A percentile compares a stretch with the other conserved stretches of the same genome.
Conservation (phyloP, 2,888 invertebrate species). For the Panopea generosa region DNA sequence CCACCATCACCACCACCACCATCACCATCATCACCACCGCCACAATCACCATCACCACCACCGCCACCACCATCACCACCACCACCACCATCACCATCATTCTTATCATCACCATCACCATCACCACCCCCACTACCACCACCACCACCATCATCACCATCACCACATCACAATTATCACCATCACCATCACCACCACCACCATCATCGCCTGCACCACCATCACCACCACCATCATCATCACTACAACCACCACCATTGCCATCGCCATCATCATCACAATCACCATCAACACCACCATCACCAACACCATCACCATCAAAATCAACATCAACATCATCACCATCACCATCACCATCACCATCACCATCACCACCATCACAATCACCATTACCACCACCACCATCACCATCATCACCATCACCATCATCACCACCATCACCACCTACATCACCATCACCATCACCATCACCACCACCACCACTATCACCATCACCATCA, state of each 20-base stretch:
- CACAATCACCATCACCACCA: no score
- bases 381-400: neutral
- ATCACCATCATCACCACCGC: no score
- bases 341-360: conserved; percentile 2
- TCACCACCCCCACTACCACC: no score
- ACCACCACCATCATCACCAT: no score
- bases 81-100: neutral
- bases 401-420: conserved; percentile 2
- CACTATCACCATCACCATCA: no score
- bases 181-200: conserved; percentile 2
- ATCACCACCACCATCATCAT: neutral
- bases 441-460: neutral
- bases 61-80: neutral
- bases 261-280: neutral
- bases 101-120: no score
- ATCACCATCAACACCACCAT: neutral
- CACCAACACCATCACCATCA: neutral
- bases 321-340: neutral
- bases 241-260: neutral
- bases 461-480: conserved; percentile 1
- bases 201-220: conserved; percentile 4
- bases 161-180: neutral
- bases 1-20: conserved; percentile 3
- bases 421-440: conserved; percentile 2
- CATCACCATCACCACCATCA: conserved; percentile 3